Base-by-base conservation (phyloP, 2,797 vertebrate genomes). In the Malacoctenus gilli region DNA sequence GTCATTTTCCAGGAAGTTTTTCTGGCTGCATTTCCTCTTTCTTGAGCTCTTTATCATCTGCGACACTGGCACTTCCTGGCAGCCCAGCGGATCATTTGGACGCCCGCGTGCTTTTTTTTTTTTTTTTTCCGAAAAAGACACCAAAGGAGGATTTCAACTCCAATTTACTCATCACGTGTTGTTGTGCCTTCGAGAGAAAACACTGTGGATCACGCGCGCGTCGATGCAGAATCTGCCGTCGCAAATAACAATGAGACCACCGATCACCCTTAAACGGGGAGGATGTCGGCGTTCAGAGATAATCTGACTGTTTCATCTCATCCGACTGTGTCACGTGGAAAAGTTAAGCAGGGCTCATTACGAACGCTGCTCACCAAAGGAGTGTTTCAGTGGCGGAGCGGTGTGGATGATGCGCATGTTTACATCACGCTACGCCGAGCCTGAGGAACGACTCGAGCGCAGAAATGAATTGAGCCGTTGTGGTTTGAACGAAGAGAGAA, bases 401-500 rank as follows among this genome's bases (percentile, higher is more conserved):
- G 52, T 48, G 53, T 50, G 49, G 69, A 67, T 80, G 80, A 86
- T 79, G 56, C 64, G 69, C 79, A 68, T 72, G 66, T 84, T 79
- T 75, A 77, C 43, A 63, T 79, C 53, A 77, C 16, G 73, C 68
- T 59, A 77, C 54, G 21, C 57, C 64, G 59, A 67, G 61, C 68
- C 66, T 75, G 64, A 77, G 72, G 71, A 84, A 84, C 86, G 78
- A 77, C 71, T 77, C 59, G 47, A 42, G 67, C 75, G 68, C 39
- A 34, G 46, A 82, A n/a, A 72, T 68, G 65, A 80, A 82, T n/a
- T 73, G 61, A 79, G 53, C 42, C 42, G 22, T 60, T 84, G 49
- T 66, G 65, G 53, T 68, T 63, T 57, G 38, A 36, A 56, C 22
- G 14, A 59, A 68, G 38, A 75, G n/a, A n/a, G 36, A 62, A 56